phyloP scores from a whole-genome alignment of 2,888 invertebrate genomes.

The Limnephilus marmoratus region DNA sequence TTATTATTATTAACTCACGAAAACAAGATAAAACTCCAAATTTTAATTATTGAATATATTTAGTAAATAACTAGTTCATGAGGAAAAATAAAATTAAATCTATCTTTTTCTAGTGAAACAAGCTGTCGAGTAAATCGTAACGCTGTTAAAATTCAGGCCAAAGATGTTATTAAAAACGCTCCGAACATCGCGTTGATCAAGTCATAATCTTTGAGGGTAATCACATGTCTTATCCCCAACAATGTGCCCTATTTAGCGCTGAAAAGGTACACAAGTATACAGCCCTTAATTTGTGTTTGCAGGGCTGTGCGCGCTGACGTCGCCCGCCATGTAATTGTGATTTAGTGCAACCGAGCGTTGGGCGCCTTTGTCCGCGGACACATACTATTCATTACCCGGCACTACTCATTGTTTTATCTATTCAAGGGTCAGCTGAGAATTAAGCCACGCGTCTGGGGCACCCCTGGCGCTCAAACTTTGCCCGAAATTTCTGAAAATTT shows the following conservation, averaged over 20 bases:
- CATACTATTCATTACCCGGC: conserved; percentile 62
- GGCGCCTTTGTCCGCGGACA: conserved; percentile 60
- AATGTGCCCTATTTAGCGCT: not conserved
- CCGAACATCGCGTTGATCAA: not conserved
- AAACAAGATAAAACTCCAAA: no score
- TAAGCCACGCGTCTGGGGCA: conserved; percentile 50
- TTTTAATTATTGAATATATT: no score
- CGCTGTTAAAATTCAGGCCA: not conserved
- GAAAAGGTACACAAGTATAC: conserved; percentile 5
- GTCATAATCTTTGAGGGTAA: not conserved
- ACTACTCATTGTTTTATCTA: conserved; percentile 64
- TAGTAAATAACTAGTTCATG: no score
- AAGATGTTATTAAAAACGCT: conserved; percentile 12
- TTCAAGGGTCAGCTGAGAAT: conserved; percentile 63
- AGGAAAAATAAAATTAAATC: not conserved
- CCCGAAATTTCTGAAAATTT: conserved; percentile 30
- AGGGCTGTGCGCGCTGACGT: conserved; percentile 46
- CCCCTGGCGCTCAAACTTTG: conserved; percentile 27
- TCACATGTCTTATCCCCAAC: conserved; percentile 1
- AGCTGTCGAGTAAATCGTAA: not conserved
- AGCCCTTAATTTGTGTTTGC: conserved; percentile 21
- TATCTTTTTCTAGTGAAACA: not conserved
- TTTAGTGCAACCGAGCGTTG: conserved; percentile 57
- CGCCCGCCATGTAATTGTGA: conserved; percentile 59
- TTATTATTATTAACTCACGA: no score